A percentile compares a stretch with the other conserved stretches of the same genome.
These are phyloP conservation scores for Haliclystus octoradiatus DNA, from an alignment of 30 jellyfish, hydroid and myxozoan genomes.

Conservation along the genomic window DNA sequence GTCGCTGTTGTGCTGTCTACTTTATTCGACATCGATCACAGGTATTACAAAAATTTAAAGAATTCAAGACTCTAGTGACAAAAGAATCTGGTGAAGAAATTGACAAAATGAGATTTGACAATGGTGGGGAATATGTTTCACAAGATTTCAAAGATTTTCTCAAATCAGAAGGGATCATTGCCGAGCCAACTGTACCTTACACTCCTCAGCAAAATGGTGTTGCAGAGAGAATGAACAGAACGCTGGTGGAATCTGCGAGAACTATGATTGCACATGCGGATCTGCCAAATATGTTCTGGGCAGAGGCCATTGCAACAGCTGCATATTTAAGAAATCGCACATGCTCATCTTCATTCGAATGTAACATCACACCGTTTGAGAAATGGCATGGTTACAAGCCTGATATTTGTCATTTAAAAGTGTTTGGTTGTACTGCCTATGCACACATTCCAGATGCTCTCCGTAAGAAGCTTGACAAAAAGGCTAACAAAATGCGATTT, in stretches of 20 bases:
- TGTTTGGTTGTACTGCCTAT: slow-evolving; percentile 27
- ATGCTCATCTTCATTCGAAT: slow-evolving; percentile 15
- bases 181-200: slow-evolving; percentile 15
- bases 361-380: too few species aligned
- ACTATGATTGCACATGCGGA: slow-evolving; percentile 4
- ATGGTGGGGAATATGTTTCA: slow-evolving; percentile 34
- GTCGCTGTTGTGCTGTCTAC: background rate
- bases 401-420: slow-evolving; percentile 3
- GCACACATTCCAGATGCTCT: slow-evolving; percentile 10
- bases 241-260: slow-evolving; percentile 8
- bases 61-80: background rate
- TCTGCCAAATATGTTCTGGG: slow-evolving; percentile 22
- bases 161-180: background rate
- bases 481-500: slow-evolving; percentile 21
- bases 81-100: background rate
- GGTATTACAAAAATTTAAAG: background rate
- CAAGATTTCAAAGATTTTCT: slow-evolving; percentile 6
- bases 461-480: slow-evolving; percentile 18
- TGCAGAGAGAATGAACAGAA: slow-evolving; percentile 6
- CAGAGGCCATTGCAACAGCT: slow-evolving; percentile 32
- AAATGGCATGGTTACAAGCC: slow-evolving; percentile 8
- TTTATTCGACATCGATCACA: background rate
- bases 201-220: slow-evolving; percentile 12
- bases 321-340: slow-evolving; percentile 18
- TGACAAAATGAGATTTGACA: slow-evolving; percentile 17